Conservation (phyloP, 2,888 invertebrate genomes). For the Petrolisthes cinctipes region DNA sequence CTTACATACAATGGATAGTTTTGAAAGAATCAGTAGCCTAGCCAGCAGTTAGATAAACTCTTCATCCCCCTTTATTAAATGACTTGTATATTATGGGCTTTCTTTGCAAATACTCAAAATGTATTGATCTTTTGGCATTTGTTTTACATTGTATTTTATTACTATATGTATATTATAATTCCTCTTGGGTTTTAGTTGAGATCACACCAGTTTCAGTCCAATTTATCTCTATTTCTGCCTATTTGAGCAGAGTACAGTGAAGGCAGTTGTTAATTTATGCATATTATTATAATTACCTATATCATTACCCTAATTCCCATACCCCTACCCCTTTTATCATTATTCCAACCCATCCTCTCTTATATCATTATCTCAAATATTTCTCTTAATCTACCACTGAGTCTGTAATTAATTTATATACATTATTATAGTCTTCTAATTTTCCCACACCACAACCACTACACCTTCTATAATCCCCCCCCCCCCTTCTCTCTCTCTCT, state of each 20-base stretch:
- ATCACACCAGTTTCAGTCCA: slow-evolving; percentile 55
- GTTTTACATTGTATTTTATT: slow-evolving; percentile 41
- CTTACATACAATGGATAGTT: too few relatives aligned
- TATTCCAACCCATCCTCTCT: slow-evolving; percentile 7
- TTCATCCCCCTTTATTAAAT: slow-evolving; percentile 36
- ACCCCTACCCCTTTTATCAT: neutral
- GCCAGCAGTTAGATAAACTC: neutral
- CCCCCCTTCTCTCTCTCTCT: too few relatives aligned
- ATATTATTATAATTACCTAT: slow-evolving; percentile 3
- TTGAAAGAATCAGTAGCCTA: too few relatives aligned
- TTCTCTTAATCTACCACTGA: neutral
- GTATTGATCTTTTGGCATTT: neutral
- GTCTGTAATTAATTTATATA: slow-evolving; percentile 9
- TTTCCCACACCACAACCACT: neutral
- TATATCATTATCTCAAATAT: neutral
- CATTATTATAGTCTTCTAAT: slow-evolving; percentile 19
- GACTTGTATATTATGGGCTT: slow-evolving; percentile 54
- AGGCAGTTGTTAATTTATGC: slow-evolving; percentile 30
- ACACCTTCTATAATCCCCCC: slow-evolving; percentile 2
- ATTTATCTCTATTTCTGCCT: slow-evolving; percentile 42
- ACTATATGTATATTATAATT: slow-evolving; percentile 44
- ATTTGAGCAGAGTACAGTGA: slow-evolving; percentile 44
- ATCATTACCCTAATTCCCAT: neutral
- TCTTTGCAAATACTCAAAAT: slow-evolving; percentile 59
- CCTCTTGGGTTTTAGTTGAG: slow-evolving; percentile 43